Evolutionary conservation across 64 coral and sea anemone genomes (phyloP).

Genomic region (Dendronephthya gigantea): DNA sequence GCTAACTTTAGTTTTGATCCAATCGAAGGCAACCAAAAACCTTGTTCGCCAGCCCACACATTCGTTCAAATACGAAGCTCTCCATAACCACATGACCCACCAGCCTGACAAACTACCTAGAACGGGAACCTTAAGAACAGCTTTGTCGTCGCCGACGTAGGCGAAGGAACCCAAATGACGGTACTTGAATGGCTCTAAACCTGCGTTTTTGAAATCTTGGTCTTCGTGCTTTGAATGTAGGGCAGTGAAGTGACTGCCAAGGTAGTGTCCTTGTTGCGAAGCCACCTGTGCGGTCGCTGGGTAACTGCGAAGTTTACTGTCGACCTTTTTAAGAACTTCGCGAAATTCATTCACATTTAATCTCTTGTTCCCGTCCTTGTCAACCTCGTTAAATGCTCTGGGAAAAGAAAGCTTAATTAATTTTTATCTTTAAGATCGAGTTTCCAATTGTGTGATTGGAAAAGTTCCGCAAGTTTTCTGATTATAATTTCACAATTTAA

Average conservation of each 20-base stretch:
- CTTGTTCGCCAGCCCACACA: background rate
- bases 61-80: constrained; percentile 1
- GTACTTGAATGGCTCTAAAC: background rate
- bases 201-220: background rate
- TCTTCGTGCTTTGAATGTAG: background rate
- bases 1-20: constrained; percentile 6
- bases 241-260: background rate
- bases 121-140: background rate
- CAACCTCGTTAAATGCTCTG: background rate
- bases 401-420: background rate
- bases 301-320: constrained; percentile 10
- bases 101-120: background rate
- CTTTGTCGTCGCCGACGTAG: constrained; percentile 8
- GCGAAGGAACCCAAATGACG: background rate
- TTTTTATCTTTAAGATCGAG: too few species aligned
- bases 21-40: background rate
- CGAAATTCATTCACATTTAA: background rate
- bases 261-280: constrained; percentile 12
- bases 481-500: background rate
- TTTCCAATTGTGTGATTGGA: too few species aligned
- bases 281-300: background rate
- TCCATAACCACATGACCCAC: constrained; percentile 14
- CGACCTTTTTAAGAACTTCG: background rate
- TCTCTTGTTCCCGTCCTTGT: constrained; percentile 9
- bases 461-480: too few species aligned